Percentiles rank a stretch among this genome's conserved stretches.
phyloP scores from a whole-genome alignment of 2,888 invertebrate genomes.

The Lapara coniferarum region DNA sequence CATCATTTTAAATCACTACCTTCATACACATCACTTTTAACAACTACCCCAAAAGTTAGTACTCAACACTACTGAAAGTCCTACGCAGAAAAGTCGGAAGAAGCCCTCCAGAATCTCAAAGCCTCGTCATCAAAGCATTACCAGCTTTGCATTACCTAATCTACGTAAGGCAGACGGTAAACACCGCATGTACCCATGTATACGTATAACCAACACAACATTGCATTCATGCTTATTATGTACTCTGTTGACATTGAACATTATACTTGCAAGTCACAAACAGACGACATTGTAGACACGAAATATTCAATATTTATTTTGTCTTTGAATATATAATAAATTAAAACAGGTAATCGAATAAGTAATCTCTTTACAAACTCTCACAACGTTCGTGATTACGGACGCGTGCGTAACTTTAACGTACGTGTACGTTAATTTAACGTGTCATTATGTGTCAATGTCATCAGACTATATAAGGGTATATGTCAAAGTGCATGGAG shows the following conservation, averaged over 20 bases:
- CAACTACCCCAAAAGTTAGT: neutral
- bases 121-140: conserved; percentile 25
- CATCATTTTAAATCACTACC: conserved; percentile 8
- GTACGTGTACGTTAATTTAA: neutral
- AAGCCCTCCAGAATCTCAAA: conserved; percentile 13
- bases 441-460: conserved; percentile 41
- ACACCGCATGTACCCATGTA: conserved; percentile 42
- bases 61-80: conserved; percentile 7
- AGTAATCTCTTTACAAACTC: neutral
- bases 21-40: neutral
- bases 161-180: conserved; percentile 29
- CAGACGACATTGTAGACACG: no score
- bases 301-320: neutral
- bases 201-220: conserved; percentile 64
- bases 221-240: conserved; percentile 68
- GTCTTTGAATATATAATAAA: neutral
- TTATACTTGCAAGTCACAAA: conserved; percentile 1
- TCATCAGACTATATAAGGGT: conserved; percentile 56
- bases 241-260: conserved; percentile 56
- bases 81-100: neutral
- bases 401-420: conserved; percentile 3
- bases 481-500: conserved; percentile 70
- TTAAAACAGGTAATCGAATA: neutral
- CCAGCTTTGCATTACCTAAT: conserved; percentile 36
- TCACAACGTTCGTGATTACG: conserved; percentile 5